A percentile compares a stretch with the other conserved stretches of the same genome.
Conservation (phyloP, 2,888 invertebrate species). For the Eretmocerus hayati region DNA sequence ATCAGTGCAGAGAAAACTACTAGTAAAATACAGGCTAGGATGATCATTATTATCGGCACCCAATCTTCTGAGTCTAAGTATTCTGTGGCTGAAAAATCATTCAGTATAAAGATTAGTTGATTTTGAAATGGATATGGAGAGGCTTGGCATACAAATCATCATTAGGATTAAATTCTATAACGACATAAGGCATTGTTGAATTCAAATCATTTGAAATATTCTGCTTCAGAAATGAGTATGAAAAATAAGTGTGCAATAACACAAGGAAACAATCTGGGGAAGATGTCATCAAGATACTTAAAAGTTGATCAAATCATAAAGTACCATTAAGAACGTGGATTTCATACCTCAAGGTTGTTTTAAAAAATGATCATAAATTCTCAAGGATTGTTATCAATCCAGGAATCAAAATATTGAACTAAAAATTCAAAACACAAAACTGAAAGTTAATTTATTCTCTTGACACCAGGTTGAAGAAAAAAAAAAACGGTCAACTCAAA, state of each 20-base stretch:
- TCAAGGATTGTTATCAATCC: neutral
- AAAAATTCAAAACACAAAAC: slow-evolving; percentile 6
- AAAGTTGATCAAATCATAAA: neutral
- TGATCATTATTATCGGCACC: slow-evolving; percentile 35
- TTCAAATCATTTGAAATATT: no score
- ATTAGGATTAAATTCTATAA: no score
- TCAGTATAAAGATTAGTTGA: neutral
- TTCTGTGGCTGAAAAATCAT: slow-evolving; percentile 31
- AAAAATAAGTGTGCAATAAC: no score
- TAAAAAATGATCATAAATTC: neutral
- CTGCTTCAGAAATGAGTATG: no score
- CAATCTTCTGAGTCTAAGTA: slow-evolving; percentile 38
- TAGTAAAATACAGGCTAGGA: slow-evolving; percentile 31
- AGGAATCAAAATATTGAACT: neutral
- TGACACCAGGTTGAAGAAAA: neutral
- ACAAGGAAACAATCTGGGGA: no score
- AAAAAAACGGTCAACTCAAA: no score
- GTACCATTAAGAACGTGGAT: neutral
- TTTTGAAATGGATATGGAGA: no score
- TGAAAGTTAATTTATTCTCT: no score
- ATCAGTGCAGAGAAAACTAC: slow-evolving; percentile 31
- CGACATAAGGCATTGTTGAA: no score
- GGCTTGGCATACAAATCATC: no score
- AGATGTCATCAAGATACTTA: no score
- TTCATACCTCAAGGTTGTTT: neutral